These are phyloP conservation scores for Graptemys geographica DNA, from an alignment of 2,797 vertebrate genomes.

Conservation along the genomic window DNA sequence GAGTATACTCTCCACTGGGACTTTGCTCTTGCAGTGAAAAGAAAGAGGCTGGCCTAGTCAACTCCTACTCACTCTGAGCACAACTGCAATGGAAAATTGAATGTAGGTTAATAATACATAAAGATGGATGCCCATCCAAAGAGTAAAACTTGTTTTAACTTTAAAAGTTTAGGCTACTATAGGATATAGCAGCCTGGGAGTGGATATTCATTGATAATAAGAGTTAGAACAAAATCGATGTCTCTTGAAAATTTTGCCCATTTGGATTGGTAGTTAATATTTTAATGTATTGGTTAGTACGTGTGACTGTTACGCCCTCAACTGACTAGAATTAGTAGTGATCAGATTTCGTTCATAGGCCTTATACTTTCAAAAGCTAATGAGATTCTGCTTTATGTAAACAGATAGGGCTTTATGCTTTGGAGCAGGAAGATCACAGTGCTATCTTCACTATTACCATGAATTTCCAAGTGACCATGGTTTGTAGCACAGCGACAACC, in stretches of 20 bases:
- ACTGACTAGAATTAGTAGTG: neutral
- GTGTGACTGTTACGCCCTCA: neutral
- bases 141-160: neutral
- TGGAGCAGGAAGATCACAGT: neutral
- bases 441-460: neutral
- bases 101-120: neutral
- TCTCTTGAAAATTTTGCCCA: neutral
- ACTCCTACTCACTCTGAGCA: neutral
- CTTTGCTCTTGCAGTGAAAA: neutral
- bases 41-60: constrained; percentile 13
- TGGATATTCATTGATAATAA: neutral
- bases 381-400: neutral
- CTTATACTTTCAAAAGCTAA: neutral
- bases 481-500: neutral
- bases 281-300: neutral
- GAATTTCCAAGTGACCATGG: neutral
- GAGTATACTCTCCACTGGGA: neutral
- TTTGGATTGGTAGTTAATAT: neutral
- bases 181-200: accelerated
- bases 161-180: neutral
- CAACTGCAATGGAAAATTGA: neutral
- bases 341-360: neutral
- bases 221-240: neutral
- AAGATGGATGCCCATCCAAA: neutral
- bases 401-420: neutral